Evolutionary conservation across 1,140 invertebrate species (phyloP), one percentile per base, ranked within the genome.

Genomic region (Drosophila trapezifrons): DNA sequence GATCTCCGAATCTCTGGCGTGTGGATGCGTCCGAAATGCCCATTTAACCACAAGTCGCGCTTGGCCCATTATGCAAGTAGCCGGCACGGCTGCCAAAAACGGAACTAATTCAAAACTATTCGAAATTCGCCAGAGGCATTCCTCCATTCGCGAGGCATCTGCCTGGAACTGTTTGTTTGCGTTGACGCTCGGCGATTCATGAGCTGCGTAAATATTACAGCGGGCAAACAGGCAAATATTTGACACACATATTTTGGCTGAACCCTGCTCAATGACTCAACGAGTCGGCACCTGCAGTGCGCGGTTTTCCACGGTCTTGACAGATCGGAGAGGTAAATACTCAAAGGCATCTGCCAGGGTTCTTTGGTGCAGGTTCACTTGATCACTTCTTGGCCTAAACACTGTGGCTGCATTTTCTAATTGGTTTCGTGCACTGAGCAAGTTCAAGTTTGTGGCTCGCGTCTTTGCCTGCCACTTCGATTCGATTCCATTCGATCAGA

Each of bases 401-500:
- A 65, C 49, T 57, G 22, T 58, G n/a, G 18, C n/a, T 71, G 54
- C 43, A 67, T 42, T 54, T 38, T 49, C 52, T 54, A 69, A 64
- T 52, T 62, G 52, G 49, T 65, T 51, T 43, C 46, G 43, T 18
- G 15, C 71, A 66, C 57, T 64, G 37, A 32, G 58, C 83, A 91
- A 91, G 90, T 91, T 91, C 90, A 91, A 91, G 90, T 91, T 91
- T 91, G 82, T 78, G 47, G 73, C 76, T 78, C 58, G 55, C 84
- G 77, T 80, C 82, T 89, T 82, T 57, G 76, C 56, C 56, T 51
- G 60, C 35, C 65, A 54, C 71, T 40, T 56, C 43, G 65, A 72
- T 70, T 60, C 57, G 32, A 64, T 37, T 27, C 38, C 47, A 45
- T 65, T 51, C 37, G 54, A 57, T 49, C 27, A 52, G 52, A 54